phyloP scores from a whole-genome alignment of 2,888 invertebrate species.

The Cosmorhoe ocellata region DNA sequence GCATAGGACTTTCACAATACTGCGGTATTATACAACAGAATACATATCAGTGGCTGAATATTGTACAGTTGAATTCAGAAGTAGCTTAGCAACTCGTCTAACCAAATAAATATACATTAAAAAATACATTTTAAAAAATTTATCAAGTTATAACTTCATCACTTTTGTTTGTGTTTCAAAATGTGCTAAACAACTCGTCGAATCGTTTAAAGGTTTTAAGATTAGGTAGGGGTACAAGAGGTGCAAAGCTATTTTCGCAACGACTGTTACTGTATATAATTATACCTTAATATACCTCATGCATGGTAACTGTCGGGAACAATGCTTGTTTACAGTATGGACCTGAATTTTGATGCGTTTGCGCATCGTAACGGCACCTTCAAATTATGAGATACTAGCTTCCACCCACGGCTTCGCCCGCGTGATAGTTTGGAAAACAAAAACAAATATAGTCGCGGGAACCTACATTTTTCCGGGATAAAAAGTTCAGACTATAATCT shows the following conservation, averaged over 20 bases:
- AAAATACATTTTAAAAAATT: not conserved
- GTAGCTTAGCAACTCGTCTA: not conserved
- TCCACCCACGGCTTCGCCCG: too few relatives aligned
- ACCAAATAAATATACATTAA: not conserved
- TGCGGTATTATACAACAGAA: conserved; percentile 29
- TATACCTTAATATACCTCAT: not conserved
- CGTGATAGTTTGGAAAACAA: too few relatives aligned
- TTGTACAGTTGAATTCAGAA: not conserved
- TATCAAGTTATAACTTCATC: too few relatives aligned
- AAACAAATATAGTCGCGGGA: too few relatives aligned
- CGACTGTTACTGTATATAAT: conserved; percentile 7
- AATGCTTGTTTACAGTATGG: conserved; percentile 65
- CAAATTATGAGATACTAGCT: conserved; percentile 22
- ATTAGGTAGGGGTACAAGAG: not conserved
- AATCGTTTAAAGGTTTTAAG: too few relatives aligned
- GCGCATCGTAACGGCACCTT: conserved; percentile 44
- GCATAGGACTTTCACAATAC: conserved; percentile 46
- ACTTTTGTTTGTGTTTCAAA: too few relatives aligned
- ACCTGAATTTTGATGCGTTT: conserved; percentile 54
- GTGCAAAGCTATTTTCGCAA: not conserved
- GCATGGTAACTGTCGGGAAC: conserved; percentile 48
- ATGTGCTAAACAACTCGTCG: too few relatives aligned
- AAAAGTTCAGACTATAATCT: too few relatives aligned
- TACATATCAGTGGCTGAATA: not conserved
- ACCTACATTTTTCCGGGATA: too few relatives aligned